Evolutionary conservation across 1,140 invertebrate species (phyloP), one percentile per base, ranked within the genome.

Genomic region (Bacillus rossius): DNA sequence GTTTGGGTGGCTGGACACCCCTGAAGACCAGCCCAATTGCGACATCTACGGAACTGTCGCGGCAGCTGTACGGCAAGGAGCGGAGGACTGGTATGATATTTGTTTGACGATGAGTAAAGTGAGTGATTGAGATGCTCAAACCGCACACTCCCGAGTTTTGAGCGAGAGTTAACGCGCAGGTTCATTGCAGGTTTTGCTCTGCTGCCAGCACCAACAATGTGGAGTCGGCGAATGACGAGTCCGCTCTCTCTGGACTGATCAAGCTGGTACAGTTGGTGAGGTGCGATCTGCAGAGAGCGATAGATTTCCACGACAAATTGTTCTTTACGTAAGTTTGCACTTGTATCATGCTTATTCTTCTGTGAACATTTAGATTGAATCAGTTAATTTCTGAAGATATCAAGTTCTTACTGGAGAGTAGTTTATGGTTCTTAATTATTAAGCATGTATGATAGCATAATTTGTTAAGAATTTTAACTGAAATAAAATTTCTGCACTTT

Each of bases 231-330:
- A 34, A 4, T 34, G 29, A 34, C 10, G 29, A 34, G 38, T 56
- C 29, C 29, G 3, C 41, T 26, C n/a, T 92, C 17, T 84, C 88
- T 60, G 84, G 87, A 71, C 75, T 93, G 29, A 91, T 92, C 22
- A 87, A 91, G 75, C 79, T 94, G 20, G 86, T 89, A 59, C 91
- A 94, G 69, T 73, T 89, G 20, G 75, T 95, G 8, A 82, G 90
- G 61, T 83, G 83, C 3, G 92, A 96, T 77, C 72, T 95, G 17
- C 87, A 91, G 68, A 82, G 84, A 64, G 88, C 88, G 1, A 79
- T 87, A 51, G 88, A 92, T 65, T 85, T 83, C 69, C 90, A 92
- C 64, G 88, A 94, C 65, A 88, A 86, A 73, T 65, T 91, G 17
- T 96, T 94, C 71, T 67, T 77, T 65, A 73, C 78, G 77, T 79